Percentiles rank a stretch among this genome's conserved stretches.
Evolutionary conservation across 2,113 vertebrate genomes (phyloP).

Genomic region (Todiramphus saurophagus): DNA sequence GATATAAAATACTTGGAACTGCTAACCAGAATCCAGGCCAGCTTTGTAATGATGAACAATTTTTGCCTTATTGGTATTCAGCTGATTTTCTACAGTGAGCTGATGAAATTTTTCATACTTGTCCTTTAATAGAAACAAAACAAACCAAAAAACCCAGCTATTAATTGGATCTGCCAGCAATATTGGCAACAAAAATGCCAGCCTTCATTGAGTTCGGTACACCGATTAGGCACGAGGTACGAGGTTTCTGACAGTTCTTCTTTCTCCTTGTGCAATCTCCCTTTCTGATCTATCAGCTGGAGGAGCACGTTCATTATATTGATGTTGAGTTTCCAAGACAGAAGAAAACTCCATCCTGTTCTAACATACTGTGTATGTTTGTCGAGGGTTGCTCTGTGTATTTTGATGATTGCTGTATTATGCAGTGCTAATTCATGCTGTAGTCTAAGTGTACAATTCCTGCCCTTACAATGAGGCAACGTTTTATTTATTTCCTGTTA

Average conservation of each 20-base stretch:
- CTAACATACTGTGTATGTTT: slow-evolving; percentile 19
- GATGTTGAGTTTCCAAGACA: neutral
- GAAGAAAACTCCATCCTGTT: slow-evolving; percentile 25
- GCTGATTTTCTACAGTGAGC: neutral
- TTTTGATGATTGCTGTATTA: slow-evolving; percentile 30
- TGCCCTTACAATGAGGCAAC: neutral
- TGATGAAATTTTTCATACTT: slow-evolving; percentile 13
- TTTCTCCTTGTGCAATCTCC: neutral
- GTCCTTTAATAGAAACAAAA: neutral
- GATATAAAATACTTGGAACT: slow-evolving; percentile 42
- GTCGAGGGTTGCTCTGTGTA: slow-evolving; percentile 25
- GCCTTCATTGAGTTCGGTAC: neutral
- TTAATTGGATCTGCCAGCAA: slow-evolving; percentile 6
- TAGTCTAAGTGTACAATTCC: neutral
- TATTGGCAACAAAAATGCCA: neutral
- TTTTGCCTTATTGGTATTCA: slow-evolving; percentile 43
- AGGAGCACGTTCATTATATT: neutral
- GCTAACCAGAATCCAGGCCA: slow-evolving; percentile 28
- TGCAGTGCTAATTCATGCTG: slow-evolving; percentile 55
- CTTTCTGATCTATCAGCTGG: neutral
- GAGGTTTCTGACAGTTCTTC: neutral
- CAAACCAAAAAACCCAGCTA: neutral
- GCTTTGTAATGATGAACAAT: slow-evolving; percentile 27
- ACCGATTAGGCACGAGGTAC: neutral
- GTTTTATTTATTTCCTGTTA: slow-evolving; percentile 16